Base-by-base conservation (phyloP, 2,888 invertebrate genomes). In the Caenorhabditis sp. region DNA sequence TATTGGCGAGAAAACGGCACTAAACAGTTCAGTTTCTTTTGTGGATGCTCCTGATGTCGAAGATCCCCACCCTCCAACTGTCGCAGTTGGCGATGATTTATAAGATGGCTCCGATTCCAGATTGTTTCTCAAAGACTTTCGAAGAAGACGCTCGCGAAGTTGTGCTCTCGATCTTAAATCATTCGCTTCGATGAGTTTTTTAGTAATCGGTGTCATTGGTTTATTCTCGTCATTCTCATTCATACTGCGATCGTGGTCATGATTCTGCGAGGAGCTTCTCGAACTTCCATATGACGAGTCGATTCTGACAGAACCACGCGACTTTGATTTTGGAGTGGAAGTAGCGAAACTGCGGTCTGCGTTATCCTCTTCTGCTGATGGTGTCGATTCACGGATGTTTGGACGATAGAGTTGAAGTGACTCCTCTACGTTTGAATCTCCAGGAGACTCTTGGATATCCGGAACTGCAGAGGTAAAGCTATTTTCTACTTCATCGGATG, bases 81-180 rank as follows among this genome's bases (percentile, higher is more conserved):
- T 44, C 8, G n/a, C 63, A 12, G 8, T n/a, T 58, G 51, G 49
- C 12, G 22, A 5, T 19, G 56, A 10, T 24, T 19, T 31, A 6
- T 10, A 26, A 1, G 38, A 38, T 2, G 2, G 12, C 2, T 38
- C 38, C 2, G 38, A 2, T 10, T 38, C 38, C 6, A 38, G 2
- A 12, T 28, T 26, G 24, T 19, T 44, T 31, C 54, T 74, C 56
- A 81, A 4, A 4, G 75, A 59, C 56, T 87, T 88, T 58, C 86
- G 76, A 19, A 88, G 58, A 6, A 88, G 59, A 22, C 88, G 77
- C 63, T 88, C 87, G 14, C 88, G 63, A n/a, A 88, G 74, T 22
- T 81, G 69, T 24, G 87, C 87, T 38, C 85, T 85, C 14, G 87
- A 86, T n/a, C 49, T 72, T n/a, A 26, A 0, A 73, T 88, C 88